Evolutionary conservation across 2,113 vertebrate genomes (phyloP).

Genomic region (Antigone vipio): DNA sequence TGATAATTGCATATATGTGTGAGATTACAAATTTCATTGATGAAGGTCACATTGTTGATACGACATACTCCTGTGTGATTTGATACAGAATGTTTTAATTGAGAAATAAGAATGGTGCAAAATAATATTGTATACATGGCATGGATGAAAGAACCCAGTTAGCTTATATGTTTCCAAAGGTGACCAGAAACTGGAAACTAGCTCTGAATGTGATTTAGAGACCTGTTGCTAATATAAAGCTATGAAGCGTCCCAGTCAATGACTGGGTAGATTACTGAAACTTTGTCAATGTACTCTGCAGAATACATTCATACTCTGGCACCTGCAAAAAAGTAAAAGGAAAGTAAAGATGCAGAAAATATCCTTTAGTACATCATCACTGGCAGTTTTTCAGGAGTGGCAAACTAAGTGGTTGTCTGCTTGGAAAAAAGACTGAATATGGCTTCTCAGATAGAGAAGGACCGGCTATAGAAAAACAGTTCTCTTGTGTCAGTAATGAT

Average conservation of each 20-base stretch:
- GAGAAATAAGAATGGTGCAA: background rate
- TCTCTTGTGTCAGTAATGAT: background rate
- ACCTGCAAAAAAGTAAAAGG: background rate
- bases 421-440: background rate
- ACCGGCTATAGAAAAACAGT: background rate
- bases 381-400: background rate
- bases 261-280: background rate
- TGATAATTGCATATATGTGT: background rate
- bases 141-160: fast-evolving
- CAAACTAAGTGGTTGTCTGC: background rate
- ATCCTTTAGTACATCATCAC: background rate
- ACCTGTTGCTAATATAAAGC: background rate
- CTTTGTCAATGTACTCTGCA: background rate
- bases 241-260: background rate
- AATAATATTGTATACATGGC: background rate
- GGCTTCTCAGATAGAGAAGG: background rate
- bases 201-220: background rate
- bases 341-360: background rate
- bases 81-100: background rate
- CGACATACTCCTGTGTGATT: background rate
- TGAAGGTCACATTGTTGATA: background rate
- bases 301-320: background rate
- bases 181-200: background rate
- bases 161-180: background rate
- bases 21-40: background rate